These are phyloP conservation scores for Rana temporaria DNA, from an alignment of 2,113 vertebrate species.

Conservation along the genomic window DNA sequence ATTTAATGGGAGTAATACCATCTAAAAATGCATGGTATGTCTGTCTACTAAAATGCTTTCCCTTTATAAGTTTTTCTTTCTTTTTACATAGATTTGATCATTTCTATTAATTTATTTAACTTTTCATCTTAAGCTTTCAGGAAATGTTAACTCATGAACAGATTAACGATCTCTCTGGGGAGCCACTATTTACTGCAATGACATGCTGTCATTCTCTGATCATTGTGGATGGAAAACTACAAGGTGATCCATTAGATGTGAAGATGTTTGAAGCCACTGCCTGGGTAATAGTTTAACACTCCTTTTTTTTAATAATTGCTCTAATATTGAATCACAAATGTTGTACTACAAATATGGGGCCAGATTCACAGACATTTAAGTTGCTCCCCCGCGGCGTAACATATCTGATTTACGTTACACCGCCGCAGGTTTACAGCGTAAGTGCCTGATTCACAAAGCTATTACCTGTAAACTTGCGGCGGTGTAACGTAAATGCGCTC, in stretches of 20 bases:
- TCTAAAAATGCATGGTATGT: slow-evolving; percentile 68
- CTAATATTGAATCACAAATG: no score
- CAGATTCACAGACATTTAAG: no score
- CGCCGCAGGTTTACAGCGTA: no score
- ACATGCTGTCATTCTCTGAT: slow-evolving; percentile 52
- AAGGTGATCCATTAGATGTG: slow-evolving; percentile 54
- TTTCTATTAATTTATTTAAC: no score
- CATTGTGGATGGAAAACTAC: slow-evolving; percentile 37
- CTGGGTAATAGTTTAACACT: slow-evolving; percentile 31
- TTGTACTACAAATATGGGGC: no score
- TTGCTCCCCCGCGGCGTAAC: no score
- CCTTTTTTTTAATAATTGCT: not conserved
- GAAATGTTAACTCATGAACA: slow-evolving; percentile 29
- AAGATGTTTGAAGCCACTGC: slow-evolving; percentile 56
- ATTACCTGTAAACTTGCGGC: no score
- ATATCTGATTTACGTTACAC: no score
- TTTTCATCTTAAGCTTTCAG: slow-evolving; percentile 45
- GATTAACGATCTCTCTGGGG: slow-evolving; percentile 2
- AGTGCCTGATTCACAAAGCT: no score
- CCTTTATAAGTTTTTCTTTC: not conserved
- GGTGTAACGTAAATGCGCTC: no score
- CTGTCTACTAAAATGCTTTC: not conserved
- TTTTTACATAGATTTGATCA: not conserved
- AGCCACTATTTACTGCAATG: slow-evolving; percentile 47
- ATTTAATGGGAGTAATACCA: slow-evolving; percentile 75